phyloP scores from a whole-genome alignment of 2,888 invertebrate genomes.

The Euphydryas editha region DNA sequence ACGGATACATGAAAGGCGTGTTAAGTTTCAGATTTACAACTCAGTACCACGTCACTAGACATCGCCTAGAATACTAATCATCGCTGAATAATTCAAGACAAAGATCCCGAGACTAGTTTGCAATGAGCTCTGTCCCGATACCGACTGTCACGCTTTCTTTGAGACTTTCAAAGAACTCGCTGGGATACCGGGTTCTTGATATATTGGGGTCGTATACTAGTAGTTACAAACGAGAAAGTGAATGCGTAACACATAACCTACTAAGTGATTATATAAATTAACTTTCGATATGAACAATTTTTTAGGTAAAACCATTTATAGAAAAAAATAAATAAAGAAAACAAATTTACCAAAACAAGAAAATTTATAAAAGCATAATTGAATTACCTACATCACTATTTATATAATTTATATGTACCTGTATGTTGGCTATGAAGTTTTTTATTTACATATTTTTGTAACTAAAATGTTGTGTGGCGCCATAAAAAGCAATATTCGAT shows the following conservation, averaged over 20 bases:
- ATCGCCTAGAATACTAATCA: constrained; percentile 58
- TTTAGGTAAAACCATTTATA: background rate
- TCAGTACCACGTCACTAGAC: constrained; percentile 36
- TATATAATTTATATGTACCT: too few relatives aligned
- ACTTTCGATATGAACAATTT: background rate
- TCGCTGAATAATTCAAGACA: constrained; percentile 56
- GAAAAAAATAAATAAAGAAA: background rate
- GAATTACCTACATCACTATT: too few relatives aligned
- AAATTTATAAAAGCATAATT: too few relatives aligned
- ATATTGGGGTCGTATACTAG: background rate
- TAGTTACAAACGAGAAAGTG: constrained; percentile 47
- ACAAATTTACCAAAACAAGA: too few relatives aligned
- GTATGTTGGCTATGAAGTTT: background rate
- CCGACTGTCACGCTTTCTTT: constrained; percentile 11
- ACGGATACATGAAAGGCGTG: background rate
- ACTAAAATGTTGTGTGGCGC: background rate
- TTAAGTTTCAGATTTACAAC: constrained; percentile 35
- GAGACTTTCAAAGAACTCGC: constrained; percentile 15
- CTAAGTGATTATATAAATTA: constrained; percentile 6
- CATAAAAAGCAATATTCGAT: background rate
- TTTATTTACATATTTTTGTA: background rate
- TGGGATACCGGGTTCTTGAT: constrained; percentile 19
- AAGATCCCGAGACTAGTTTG: constrained; percentile 24
- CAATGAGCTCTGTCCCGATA: constrained; percentile 25
- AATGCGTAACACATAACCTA: constrained; percentile 30